phyloP scores from a whole-genome alignment of 2,113 vertebrate species.

The Psilopogon haemacephalus region DNA sequence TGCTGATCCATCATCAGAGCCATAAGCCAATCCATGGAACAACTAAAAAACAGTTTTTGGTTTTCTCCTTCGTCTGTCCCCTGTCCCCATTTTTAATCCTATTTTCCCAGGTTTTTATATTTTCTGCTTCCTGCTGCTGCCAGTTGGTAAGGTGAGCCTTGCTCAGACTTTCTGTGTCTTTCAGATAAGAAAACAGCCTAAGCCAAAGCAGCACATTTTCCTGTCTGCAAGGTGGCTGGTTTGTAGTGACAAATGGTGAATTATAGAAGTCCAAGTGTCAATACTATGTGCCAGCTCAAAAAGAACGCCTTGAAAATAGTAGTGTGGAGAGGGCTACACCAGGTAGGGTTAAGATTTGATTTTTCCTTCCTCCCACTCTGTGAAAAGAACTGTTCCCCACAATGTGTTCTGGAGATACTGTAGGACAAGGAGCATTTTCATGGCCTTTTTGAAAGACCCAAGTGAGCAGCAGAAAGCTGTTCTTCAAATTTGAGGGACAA shows the following conservation, averaged over 20 bases:
- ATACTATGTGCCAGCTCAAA: background rate
- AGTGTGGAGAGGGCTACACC: background rate
- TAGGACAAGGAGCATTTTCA: background rate
- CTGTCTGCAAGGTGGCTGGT: background rate
- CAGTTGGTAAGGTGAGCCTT: background rate
- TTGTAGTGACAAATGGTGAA: background rate
- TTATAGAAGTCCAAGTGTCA: background rate
- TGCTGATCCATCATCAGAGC: conserved; percentile 6
- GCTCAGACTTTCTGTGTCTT: conserved; percentile 4
- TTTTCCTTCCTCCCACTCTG: background rate
- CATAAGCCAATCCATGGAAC: background rate
- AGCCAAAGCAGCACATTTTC: background rate
- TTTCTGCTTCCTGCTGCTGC: background rate
- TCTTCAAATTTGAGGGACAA: background rate
- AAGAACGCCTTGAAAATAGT: background rate
- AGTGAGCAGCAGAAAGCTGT: background rate
- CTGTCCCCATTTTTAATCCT: background rate
- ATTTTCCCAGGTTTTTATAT: background rate
- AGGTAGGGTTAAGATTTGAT: background rate
- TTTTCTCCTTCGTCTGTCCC: background rate
- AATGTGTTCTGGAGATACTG: background rate
- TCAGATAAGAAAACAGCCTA: conserved; percentile 34
- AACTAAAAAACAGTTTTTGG: background rate
- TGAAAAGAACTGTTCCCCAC: background rate
- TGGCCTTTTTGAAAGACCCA: background rate